Evolutionary conservation across 2,113 vertebrate species (phyloP).

Genomic region (Heterocephalus glaber): DNA sequence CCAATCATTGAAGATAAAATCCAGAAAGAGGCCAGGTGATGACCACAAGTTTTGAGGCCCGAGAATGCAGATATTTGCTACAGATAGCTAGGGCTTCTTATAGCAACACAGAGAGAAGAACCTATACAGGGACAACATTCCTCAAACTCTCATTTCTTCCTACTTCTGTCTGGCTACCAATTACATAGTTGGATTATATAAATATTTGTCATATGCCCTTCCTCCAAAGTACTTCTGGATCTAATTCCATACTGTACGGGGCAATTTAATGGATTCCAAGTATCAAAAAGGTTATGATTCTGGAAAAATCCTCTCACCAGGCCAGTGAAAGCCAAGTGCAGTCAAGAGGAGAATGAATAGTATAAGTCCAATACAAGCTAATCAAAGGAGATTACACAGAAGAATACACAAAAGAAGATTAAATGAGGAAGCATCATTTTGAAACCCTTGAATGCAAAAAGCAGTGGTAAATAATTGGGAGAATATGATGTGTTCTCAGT

Average conservation of each 20-base stretch:
- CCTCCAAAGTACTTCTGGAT: neutral
- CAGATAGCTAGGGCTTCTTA: neutral
- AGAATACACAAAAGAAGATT: neutral
- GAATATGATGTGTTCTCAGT: neutral
- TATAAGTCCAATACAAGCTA: neutral
- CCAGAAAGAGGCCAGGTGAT: neutral
- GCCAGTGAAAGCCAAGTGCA: neutral
- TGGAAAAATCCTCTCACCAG: neutral
- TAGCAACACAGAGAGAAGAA: neutral
- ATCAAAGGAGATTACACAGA: neutral
- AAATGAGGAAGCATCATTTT: neutral
- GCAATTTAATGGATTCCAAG: neutral
- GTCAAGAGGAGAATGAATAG: neutral
- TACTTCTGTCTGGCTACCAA: neutral
- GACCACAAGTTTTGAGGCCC: neutral
- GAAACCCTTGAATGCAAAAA: neutral
- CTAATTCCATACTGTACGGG: neutral
- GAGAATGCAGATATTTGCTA: neutral
- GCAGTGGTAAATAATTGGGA: neutral
- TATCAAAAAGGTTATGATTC: neutral
- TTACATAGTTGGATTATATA: neutral
- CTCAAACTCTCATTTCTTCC: neutral
- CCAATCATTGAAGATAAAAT: neutral
- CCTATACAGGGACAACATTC: neutral
- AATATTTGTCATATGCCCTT: neutral